Base-by-base conservation (phyloP, 2,113 vertebrate genomes). In the Rousettus leschenaultii region DNA sequence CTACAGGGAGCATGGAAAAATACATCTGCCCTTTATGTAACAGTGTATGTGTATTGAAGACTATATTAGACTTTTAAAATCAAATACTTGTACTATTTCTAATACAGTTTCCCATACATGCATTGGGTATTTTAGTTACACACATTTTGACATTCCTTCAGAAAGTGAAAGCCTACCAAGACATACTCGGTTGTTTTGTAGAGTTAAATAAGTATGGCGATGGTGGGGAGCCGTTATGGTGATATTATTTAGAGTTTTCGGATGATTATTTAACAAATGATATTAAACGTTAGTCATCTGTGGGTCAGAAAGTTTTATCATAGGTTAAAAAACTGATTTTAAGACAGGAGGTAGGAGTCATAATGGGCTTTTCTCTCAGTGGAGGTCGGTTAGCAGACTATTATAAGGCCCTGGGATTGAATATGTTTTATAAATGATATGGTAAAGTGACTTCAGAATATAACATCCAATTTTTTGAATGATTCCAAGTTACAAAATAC, bases 1-100 rank as follows among this genome's bases (percentile, higher is more conserved):
- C 95, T 94, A 19, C 51, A 77, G 86, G 87, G 43, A 86, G 43
- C 24, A 18, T 83, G 55, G 88, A 89, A 96, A 95, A 94, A 73
- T 38, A 74, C 55, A 26, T 24, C 66, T 94, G 43, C n/a, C 45
- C 28, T 91, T 59, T 45, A 26, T 18, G 21, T 43, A 73, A 53
- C 82, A 35, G 0, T 33, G 16, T 38, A 13, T 30, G 0, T 33
- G 13, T 38, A 13, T 30, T 51, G 53, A 87, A 93, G 33, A 53
- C 30, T 59, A 68, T 24, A 57, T 35, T 73, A 57, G 15, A 84
- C 19, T 61, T 43, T 78, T 84, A n/a, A 68, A 59, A 53, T 88
- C 35, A 94, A 66, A 82, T 86, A 51, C 5, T 43, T 16, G 55
- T 61, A 19, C 33, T 33, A 5, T 71, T 85, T 97, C 88, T 80